Evolutionary conservation across 92 coral and sea anemone species (phyloP), one percentile per base, ranked within the genome.

Genomic region (Porites lobata): DNA sequence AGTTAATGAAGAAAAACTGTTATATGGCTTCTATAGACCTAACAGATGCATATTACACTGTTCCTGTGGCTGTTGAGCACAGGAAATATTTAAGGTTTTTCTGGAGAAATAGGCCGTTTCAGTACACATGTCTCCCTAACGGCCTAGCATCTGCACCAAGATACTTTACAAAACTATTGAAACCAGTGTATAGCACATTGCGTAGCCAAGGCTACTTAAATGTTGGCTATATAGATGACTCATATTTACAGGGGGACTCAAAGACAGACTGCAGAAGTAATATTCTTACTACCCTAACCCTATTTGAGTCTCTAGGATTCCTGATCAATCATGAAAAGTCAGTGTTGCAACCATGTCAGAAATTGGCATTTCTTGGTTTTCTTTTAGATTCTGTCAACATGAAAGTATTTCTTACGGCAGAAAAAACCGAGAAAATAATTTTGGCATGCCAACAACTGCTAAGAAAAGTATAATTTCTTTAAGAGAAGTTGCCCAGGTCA

Each of bases 171-270:
- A 83, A 82, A 50, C 84, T 88, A 1, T 26, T 83, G 11, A 86
- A 89, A 66, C 95, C 89, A 13, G 87, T 89, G 56, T 89, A 85
- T 78, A 76, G 88, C n/a, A 51, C 56, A 51, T 69, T 92, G 69
- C 69, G 93, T 50, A 69, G 87, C 18, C 82, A 78, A 50, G 83
- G 95, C 78, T 73, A 82, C 67, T 59, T 91, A 10, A 88, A 92
- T 85, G 74, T 75, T 63, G 92, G 95, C 56, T 89, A 86, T 58
- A 89, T 89, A 64, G 95, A 92, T 69, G 59, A 72, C 57, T 72
- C 57, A 26, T 65, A 72, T 43, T 9, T 72, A 1, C 65, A 22
- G 18, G 61, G 29, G 22, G 24, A 18, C 70, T 65, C 70, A 11
- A 18, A 15, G 24, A 15, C 70, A 65, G 70, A 17, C 11, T 65